These are phyloP conservation scores for Ceryle rudis DNA, from an alignment of 2,797 vertebrate species.

Conservation along the genomic window DNA sequence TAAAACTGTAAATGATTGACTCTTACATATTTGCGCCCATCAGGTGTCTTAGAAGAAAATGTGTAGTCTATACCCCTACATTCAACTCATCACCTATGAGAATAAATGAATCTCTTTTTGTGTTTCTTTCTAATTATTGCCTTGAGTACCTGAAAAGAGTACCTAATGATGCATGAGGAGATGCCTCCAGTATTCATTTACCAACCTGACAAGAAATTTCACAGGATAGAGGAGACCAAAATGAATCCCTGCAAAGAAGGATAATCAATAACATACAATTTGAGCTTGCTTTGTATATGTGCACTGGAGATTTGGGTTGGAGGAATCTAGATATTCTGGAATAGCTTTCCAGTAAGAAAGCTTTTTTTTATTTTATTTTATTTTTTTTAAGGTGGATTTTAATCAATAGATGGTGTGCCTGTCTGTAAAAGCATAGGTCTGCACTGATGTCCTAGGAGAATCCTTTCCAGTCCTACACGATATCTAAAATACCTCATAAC, in stretches of 20 bases:
- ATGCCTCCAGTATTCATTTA: neutral
- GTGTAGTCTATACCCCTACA: accelerated
- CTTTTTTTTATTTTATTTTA: neutral
- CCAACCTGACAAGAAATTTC: neutral
- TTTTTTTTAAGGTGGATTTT: neutral
- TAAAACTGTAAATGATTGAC: neutral
- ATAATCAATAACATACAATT: neutral
- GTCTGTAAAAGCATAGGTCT: neutral
- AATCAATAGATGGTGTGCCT: neutral
- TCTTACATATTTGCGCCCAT: neutral
- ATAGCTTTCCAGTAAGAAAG: neutral
- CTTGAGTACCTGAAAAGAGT: neutral
- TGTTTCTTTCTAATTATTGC: neutral
- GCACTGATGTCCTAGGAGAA: neutral
- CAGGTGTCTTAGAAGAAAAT: neutral
- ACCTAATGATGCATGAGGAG: neutral
- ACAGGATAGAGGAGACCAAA: neutral
- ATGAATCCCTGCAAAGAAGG: neutral
- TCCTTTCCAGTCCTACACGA: neutral
- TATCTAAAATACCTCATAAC: neutral
- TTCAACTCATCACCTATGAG: neutral
- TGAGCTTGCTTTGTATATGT: neutral
- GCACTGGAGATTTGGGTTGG: neutral
- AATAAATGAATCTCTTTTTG: neutral
- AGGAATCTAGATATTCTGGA: neutral